Evolutionary conservation across 2,888 invertebrate genomes (phyloP).

Genomic region (Bhutanitis thaidina): DNA sequence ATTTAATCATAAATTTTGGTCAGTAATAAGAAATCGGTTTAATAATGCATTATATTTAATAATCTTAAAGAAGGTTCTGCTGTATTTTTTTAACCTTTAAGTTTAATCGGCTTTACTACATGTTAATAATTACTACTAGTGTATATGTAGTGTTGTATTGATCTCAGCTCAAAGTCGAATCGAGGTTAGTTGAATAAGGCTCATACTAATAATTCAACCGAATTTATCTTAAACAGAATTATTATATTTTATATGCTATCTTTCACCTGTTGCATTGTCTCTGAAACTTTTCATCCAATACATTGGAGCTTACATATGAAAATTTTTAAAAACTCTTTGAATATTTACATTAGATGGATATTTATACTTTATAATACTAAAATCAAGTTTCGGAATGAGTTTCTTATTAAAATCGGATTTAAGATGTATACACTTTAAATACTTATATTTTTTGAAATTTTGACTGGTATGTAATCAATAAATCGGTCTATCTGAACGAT

Average conservation of each 20-base stretch:
- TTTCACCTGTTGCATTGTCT: background rate
- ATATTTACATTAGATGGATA: no score
- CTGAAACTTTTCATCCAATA: no score
- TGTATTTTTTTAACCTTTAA: background rate
- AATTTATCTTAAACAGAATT: constrained; percentile 6
- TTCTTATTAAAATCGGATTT: no score
- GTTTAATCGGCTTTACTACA: constrained; percentile 2
- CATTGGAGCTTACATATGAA: no score
- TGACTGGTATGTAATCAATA: no score
- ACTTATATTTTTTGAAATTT: no score
- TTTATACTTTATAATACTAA: no score
- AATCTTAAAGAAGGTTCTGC: background rate
- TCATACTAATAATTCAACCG: background rate
- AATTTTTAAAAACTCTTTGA: no score
- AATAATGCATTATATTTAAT: background rate
- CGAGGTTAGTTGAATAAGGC: constrained; percentile 18
- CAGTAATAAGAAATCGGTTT: constrained; percentile 28
- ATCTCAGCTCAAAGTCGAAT: constrained; percentile 29
- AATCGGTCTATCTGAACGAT: no score
- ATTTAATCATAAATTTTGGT: constrained; percentile 26
- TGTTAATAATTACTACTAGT: constrained; percentile 1
- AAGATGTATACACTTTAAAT: no score
- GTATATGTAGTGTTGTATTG: constrained; percentile 21
- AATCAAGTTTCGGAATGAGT: no score
- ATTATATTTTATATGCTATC: background rate